Base-by-base conservation (phyloP, 2,888 invertebrate genomes). In the Idaea biselata region DNA sequence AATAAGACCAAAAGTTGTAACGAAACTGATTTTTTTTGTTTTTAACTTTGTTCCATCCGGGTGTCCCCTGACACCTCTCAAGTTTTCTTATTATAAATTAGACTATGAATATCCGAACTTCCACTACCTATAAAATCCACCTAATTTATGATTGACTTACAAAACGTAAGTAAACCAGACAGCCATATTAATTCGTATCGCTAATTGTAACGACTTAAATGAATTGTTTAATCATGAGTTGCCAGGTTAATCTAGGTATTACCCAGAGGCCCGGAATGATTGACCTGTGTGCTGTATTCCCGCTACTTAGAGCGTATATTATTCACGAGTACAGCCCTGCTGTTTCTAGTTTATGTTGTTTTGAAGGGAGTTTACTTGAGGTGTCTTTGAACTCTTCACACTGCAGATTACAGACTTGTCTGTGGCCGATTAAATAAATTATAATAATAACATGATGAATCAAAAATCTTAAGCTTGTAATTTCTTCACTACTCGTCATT, bases 291-390 rank as follows among this genome's bases (percentile, higher is more conserved):
- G 44, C 44, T 8, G 14, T 44, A 44, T 44, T 14, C 44, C 44
- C 44, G 11, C 44, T 0, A 44, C 44, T 44, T 44, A 8, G 57
- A 58, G 59, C 59, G 58, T 72, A 61, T 71, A 71, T 73, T 72
- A 75, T 68, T 69, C 65, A 73, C 58, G 58, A 62, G 59, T 64
- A 8, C 44, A 44, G 44, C 44, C 44, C 44, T 14, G 11, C 44
- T 14, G 11, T 44, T 44, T 44, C 44, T 44, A 44, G 44, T 44
- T 44, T 44, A 44, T 44, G 44, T 62, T 69, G 61, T 66, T 68
- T 61, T 55, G 60, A 61, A 66, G 62, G 25, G 25, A 25, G 44
- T 44, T 44, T 44, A 11, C 44, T 44, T 44, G 44, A 8, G 11
- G 44, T 44, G 44, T 44, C 44, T 44, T 44, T 44, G 44, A 44